Evolutionary conservation across 2,113 vertebrate species (phyloP), one percentile per base, ranked within the genome.

Genomic region (Eonycteris spelaea): DNA sequence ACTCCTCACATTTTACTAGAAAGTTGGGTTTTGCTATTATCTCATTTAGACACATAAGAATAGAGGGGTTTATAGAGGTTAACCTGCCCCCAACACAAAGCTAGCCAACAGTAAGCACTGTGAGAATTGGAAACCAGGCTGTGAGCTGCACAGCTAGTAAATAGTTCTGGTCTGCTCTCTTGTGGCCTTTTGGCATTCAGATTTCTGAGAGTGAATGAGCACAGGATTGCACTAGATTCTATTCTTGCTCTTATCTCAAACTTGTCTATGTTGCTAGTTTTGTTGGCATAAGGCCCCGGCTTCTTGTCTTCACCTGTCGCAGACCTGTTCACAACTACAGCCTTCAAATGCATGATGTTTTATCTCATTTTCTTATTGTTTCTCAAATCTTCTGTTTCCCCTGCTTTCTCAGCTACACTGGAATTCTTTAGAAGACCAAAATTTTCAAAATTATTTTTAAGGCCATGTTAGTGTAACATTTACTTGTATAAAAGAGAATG

Each of bases 401-500:
- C 21, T 40, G n/a, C 15, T 86, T 82, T 59, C 40, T 74, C 26
- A 16, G 33, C 21, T 45, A 19, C 1, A 0, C 22, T 16, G 22
- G 8, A 74, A 22, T 16, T 24, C 10, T 19, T 70, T 40, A 28
- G 33, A 33, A 63, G 61, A 57, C 0, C 10, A 40, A 65, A 21
- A 16, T 24, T n/a, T 30, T 33, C 51, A 55, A 61, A 53, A 33
- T 86, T 30, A 35, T 67, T 78, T 80, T 82, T 40, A 82, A 70
- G 67, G 12, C 21, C 33, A 48, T 19, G 21, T n/a, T 75, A 63
- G 19, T 38, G 5, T 38, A 19, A 13, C 16, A 22, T 40, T 53
- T 75, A 53, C n/a, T 96, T 15, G 51, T 8, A 79, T 22, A 13
- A 57, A 78, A 84, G 80, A 73, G 7, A 78, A 95, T 38, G 59